Evolutionary conservation across 2,888 invertebrate genomes (phyloP), one percentile per base, ranked within the genome.

Genomic region (Spisula subtruncata): DNA sequence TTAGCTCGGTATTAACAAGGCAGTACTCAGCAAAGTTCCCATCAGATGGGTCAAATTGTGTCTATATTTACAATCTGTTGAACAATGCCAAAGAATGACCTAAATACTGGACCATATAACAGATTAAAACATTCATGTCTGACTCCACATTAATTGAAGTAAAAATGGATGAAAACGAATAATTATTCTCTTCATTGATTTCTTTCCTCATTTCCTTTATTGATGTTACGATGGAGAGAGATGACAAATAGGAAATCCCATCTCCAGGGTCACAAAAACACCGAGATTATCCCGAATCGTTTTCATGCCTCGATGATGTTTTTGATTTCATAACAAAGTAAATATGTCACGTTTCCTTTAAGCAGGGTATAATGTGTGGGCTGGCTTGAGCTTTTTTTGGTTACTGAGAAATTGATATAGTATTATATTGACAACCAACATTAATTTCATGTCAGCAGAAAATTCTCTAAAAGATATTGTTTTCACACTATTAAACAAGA

Each of bases 221-320:
- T 75, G 35, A 75, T 75, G 75, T 35, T 41, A 35, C 75, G 1
- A 75, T 16, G n/a, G n/a, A 35, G 35, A 75, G 18, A 75, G 75
- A 32, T 75, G 35, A 75, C 32, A 71, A 32, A 29, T 71, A n/a
- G 32, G 25, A 75, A 14, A 75, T 75, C 18, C 25, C 75, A 35
- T 32, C 29, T 14, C 14, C 18, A 16, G 32, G 16, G 10, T 5
- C 32, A 60, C 29, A 71, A 71, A 71, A 75, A 32, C 0, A 18
- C 10, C 6, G 25, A 25, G 18, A 75, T 75, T 16, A 75, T 75
- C 35, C 14, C 1, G 29, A 75, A 32, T 10, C 35, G 75, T 75
- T 75, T 32, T 75, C 75, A 75, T 75, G 75, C 32, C 25, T 75
- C 75, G 16, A 75, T 16, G 75, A 75, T 35, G n/a, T 35, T 75